Evolutionary conservation across 2,797 vertebrate species (phyloP).

Genomic region (Lemur catta): DNA sequence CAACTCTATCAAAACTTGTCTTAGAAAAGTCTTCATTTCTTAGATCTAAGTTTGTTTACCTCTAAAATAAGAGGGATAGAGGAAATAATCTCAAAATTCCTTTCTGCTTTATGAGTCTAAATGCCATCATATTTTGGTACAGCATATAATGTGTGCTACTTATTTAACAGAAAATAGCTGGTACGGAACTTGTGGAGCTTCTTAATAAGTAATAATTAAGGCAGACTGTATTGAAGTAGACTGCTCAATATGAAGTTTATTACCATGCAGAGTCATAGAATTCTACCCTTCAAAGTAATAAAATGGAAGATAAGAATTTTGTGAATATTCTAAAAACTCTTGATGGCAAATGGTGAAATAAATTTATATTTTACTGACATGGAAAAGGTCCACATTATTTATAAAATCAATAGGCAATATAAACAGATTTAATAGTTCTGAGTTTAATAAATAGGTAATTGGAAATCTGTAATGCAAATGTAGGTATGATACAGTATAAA

Average conservation of each 20-base stretch:
- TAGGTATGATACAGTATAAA: not conserved
- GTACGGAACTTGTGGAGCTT: not conserved
- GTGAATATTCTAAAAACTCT: constrained; percentile 54
- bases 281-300: constrained; percentile 56
- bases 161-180: not conserved
- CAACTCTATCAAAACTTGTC: not conserved
- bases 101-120: constrained; percentile 5
- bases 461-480: not conserved
- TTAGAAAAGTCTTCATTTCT: not conserved
- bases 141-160: not conserved
- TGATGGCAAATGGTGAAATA: constrained; percentile 33
- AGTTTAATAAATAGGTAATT: not conserved
- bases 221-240: not conserved
- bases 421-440: constrained; percentile 19
- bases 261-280: not conserved
- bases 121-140: constrained; percentile 41
- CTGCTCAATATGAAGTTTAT: constrained; percentile 20
- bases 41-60: not conserved
- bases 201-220: constrained; percentile 36
- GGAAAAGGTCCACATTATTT: constrained; percentile 36
- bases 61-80: not conserved
- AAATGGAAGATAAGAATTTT: constrained; percentile 55
- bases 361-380: constrained; percentile 48
- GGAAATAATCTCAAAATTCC: not conserved
- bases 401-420: constrained; percentile 12